These are phyloP conservation scores for Cyprinodon tularosa DNA, from an alignment of 2,113 vertebrate species.

Conservation along the genomic window DNA sequence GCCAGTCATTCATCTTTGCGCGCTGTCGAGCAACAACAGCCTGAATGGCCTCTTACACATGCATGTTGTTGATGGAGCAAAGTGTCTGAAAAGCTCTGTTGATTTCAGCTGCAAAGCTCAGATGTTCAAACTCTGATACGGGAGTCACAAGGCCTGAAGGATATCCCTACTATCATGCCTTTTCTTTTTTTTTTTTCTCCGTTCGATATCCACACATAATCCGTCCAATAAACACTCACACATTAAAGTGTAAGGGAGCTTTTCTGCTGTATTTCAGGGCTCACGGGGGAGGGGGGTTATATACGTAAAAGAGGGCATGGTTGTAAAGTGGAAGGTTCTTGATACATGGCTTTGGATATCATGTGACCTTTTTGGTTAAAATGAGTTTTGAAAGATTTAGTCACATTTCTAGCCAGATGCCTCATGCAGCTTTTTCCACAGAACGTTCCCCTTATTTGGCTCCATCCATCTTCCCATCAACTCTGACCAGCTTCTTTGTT, in stretches of 20 bases:
- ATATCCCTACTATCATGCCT: constrained; percentile 19
- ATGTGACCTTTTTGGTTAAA: too few species aligned
- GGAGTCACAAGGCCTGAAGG: constrained; percentile 58
- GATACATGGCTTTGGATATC: too few species aligned
- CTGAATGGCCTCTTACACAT: constrained; percentile 36
- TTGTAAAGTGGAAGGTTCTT: too few species aligned
- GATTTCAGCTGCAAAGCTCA: constrained; percentile 41
- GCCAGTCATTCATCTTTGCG: constrained; percentile 17
- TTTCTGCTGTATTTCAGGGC: neutral
- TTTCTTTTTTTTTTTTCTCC: constrained; percentile 32
- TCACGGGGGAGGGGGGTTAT: too few species aligned
- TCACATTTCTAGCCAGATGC: too few species aligned
- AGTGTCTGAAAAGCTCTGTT: constrained; percentile 49
- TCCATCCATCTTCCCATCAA: too few species aligned
- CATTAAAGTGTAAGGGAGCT: neutral
- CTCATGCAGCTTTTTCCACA: too few species aligned
- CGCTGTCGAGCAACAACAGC: constrained; percentile 11
- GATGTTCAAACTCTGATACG: constrained; percentile 55
- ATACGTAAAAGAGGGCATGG: too few species aligned
- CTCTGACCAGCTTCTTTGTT: too few species aligned
- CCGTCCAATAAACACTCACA: neutral
- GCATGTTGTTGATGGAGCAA: neutral
- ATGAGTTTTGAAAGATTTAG: too few species aligned
- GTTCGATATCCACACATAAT: constrained; percentile 25
- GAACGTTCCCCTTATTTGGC: too few species aligned